phyloP scores from a whole-genome alignment of 2,797 vertebrate genomes.

The Silurus aristotelis region DNA sequence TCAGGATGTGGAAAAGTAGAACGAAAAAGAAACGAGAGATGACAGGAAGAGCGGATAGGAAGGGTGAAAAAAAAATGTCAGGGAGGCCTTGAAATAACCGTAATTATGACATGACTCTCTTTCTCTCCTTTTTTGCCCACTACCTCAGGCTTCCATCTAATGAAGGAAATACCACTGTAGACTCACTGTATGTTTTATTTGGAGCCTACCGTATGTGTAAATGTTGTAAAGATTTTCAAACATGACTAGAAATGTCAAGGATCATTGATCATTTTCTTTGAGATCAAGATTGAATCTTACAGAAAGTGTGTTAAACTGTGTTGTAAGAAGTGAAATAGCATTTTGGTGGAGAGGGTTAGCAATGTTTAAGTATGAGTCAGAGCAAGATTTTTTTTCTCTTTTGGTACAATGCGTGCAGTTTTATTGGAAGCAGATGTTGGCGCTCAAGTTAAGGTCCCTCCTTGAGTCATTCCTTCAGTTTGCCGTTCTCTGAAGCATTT shows the following conservation, averaged over 20 bases:
- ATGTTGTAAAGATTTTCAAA: slow-evolving; percentile 35
- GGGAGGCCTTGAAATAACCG: slow-evolving; percentile 37
- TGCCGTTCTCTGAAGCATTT: slow-evolving; percentile 39
- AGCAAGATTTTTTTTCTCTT: slow-evolving; percentile 36
- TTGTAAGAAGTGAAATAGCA: slow-evolving; percentile 50
- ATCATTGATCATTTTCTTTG: slow-evolving; percentile 36
- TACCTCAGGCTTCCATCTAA: slow-evolving; percentile 34
- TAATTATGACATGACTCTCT: slow-evolving; percentile 33
- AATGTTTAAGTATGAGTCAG: slow-evolving; percentile 46
- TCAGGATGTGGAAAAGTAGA: slow-evolving; percentile 38
- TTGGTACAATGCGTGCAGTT: slow-evolving; percentile 55
- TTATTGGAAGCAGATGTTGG: slow-evolving; percentile 63
- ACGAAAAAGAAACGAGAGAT: slow-evolving; percentile 39
- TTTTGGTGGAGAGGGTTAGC: slow-evolving; percentile 27
- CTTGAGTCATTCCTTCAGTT: slow-evolving; percentile 47
- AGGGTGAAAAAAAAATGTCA: slow-evolving; percentile 19
- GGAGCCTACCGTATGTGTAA: slow-evolving; percentile 20
- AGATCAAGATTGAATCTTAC: slow-evolving; percentile 33
- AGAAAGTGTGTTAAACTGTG: slow-evolving; percentile 41
- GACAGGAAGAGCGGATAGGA: slow-evolving; percentile 28
- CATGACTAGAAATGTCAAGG: slow-evolving; percentile 17
- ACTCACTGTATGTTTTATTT: slow-evolving; percentile 43
- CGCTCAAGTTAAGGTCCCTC: slow-evolving; percentile 51
- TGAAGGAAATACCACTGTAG: slow-evolving; percentile 58
- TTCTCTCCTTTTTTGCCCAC: slow-evolving; percentile 11